Percentiles rank a stretch among this genome's conserved stretches.
These are phyloP conservation scores for Nixonia krombeini DNA, from an alignment of 1,140 invertebrate species.

Conservation along the genomic window DNA sequence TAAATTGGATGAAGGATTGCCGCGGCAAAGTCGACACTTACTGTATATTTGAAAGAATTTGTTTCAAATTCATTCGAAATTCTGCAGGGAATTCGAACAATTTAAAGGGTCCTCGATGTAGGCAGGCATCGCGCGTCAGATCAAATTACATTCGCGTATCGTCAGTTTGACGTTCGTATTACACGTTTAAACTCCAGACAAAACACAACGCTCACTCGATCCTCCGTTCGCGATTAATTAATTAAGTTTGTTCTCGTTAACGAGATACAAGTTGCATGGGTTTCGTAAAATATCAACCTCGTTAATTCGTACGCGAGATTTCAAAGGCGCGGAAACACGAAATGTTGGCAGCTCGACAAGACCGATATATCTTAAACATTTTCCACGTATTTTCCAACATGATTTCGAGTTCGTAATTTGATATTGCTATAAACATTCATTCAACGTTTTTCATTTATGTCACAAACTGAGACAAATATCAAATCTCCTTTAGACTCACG, in stretches of 20 bases:
- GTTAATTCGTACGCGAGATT: not conserved
- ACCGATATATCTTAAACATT: no score
- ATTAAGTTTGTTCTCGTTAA: conserved; percentile 8
- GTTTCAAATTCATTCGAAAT: conserved; percentile 6
- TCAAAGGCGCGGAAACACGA: not conserved
- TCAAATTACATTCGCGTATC: not conserved
- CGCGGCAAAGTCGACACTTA: conserved; percentile 32
- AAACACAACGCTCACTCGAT: not conserved
- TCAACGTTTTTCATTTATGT: conserved; percentile 11
- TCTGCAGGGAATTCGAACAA: not conserved
- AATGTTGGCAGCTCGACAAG: not conserved
- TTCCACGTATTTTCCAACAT: no score
- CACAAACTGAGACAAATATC: conserved; percentile 23
- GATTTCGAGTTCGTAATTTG: no score
- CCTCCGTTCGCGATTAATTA: conserved; percentile 1
- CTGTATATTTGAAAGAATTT: conserved; percentile 22
- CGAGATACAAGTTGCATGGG: not conserved
- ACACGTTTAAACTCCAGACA: not conserved
- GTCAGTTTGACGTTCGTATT: not conserved
- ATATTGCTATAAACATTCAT: no score
- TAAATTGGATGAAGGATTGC: conserved; percentile 17
- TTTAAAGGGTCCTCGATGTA: conserved; percentile 8
- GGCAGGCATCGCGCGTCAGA: conserved; percentile 16
- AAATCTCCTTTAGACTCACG: conserved; percentile 14
- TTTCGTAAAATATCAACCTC: not conserved